phyloP scores from a whole-genome alignment of 2,888 invertebrate species.

The Dione vanillae region DNA sequence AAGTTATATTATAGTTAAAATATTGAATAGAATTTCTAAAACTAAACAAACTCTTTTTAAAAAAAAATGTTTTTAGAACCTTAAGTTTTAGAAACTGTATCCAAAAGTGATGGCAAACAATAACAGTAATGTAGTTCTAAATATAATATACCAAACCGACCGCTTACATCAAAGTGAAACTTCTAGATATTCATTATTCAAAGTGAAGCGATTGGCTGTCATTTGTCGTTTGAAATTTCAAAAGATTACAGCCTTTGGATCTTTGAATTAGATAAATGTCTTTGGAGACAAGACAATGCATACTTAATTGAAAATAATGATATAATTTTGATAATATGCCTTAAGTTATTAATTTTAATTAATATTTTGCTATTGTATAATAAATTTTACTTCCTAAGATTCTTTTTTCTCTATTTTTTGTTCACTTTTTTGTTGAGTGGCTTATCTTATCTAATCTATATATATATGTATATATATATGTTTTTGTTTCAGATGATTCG shows the following conservation, averaged over 20 bases:
- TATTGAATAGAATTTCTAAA: too few species aligned
- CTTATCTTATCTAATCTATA: too few species aligned
- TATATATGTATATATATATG: not conserved
- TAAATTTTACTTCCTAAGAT: too few species aligned
- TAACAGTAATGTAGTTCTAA: too few species aligned
- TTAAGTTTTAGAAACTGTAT: too few species aligned
- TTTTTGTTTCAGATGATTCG: conserved; percentile 70
- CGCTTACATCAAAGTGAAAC: not conserved
- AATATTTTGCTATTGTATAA: too few species aligned
- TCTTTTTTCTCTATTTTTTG: too few species aligned
- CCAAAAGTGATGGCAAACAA: too few species aligned
- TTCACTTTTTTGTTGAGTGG: too few species aligned
- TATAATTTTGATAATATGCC: not conserved
- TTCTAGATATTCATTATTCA: conserved; percentile 3
- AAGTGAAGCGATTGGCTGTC: not conserved
- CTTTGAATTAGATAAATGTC: conserved; percentile 9
- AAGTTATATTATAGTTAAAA: too few species aligned
- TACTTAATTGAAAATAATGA: conserved; percentile 22
- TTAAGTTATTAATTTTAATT: not conserved
- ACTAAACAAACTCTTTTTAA: too few species aligned
- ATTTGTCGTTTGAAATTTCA: conserved; percentile 8
- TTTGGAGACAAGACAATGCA: conserved; percentile 14
- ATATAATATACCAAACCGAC: not conserved
- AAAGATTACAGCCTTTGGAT: conserved; percentile 8
- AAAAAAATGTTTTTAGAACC: too few species aligned